These are phyloP conservation scores for Autographa pulchrina DNA, from an alignment of 2,888 invertebrate species.

Conservation along the genomic window DNA sequence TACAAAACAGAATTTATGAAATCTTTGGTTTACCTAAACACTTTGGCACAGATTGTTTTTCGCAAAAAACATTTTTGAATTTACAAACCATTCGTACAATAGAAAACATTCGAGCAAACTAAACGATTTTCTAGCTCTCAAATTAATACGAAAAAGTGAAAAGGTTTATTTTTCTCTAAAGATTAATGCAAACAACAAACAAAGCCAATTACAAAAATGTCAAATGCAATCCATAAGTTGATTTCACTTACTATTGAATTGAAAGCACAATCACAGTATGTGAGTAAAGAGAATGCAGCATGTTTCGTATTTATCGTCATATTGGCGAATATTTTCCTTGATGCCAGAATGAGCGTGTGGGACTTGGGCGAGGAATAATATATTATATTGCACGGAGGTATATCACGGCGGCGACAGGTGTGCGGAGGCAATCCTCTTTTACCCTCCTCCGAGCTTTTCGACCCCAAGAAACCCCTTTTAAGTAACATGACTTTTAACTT, in stretches of 20 bases:
- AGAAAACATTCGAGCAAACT: not conserved
- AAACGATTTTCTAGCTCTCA: constrained; percentile 6
- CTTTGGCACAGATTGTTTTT: constrained; percentile 6
- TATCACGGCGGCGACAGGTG: constrained; percentile 81
- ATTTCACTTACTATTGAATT: constrained; percentile 6
- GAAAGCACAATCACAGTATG: constrained; percentile 11
- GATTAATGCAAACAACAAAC: constrained; percentile 6
- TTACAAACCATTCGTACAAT: constrained; percentile 9
- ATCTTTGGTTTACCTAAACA: not conserved
- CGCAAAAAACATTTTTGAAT: constrained; percentile 3
- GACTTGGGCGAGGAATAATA: constrained; percentile 62
- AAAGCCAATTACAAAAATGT: constrained; percentile 5
- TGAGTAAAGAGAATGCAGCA: constrained; percentile 23
- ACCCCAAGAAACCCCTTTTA: constrained; percentile 86
- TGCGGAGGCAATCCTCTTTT: constrained; percentile 83
- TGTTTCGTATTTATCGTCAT: constrained; percentile 42
- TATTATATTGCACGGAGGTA: constrained; percentile 71
- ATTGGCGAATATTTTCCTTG: constrained; percentile 53
- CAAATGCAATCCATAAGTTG: constrained; percentile 2
- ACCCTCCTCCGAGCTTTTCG: constrained; percentile 79
- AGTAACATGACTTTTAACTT: constrained; percentile 89
- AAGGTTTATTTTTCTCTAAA: not conserved
- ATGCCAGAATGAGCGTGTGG: constrained; percentile 49
- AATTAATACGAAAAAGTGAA: constrained; percentile 16
- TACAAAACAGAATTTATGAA: not conserved